A percentile compares a stretch with the other conserved stretches of the same genome.
Conservation (phyloP, 2,888 invertebrate species). For the Lordiphosa andalusiaca region DNA sequence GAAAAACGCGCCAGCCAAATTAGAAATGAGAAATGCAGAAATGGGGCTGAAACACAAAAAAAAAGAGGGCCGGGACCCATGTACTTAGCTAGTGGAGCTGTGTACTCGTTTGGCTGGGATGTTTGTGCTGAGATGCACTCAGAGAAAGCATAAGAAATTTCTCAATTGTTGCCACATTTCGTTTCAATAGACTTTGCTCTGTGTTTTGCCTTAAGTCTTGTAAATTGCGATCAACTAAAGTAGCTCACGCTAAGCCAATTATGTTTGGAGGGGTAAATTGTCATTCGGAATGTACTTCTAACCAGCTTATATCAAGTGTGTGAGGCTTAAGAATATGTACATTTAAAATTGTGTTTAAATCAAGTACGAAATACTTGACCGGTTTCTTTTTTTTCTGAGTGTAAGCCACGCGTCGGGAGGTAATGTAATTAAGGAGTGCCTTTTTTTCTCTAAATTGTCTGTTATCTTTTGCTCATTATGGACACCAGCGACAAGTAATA, state of each 20-base stretch:
- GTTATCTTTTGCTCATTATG: constrained; percentile 69
- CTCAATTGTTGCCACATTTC: too few species aligned
- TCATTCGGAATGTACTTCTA: too few species aligned
- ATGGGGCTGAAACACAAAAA: constrained; percentile 17
- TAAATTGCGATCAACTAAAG: too few species aligned
- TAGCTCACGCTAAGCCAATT: too few species aligned
- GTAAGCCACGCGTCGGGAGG: constrained; percentile 21
- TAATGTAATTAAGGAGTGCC: constrained; percentile 62
- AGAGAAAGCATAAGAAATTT: not conserved
- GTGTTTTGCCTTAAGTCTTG: too few species aligned
- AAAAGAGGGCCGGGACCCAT: constrained; percentile 34
- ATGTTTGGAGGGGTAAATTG: too few species aligned
- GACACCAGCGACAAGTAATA: constrained; percentile 66
- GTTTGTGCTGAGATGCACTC: not conserved
- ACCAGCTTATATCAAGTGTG: too few species aligned
- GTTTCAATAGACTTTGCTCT: too few species aligned
- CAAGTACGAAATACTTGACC: not conserved
- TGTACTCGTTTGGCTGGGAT: constrained; percentile 29
- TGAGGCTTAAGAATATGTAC: too few species aligned
- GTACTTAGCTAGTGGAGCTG: constrained; percentile 42
- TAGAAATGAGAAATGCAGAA: constrained; percentile 60
- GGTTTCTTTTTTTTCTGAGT: constrained; percentile 1
- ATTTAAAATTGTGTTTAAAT: too few species aligned
- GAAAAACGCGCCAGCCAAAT: constrained; percentile 49
- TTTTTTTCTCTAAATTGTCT: constrained; percentile 56